Evolutionary conservation across 2,888 invertebrate species (phyloP).

Genomic region (Corbicula japonica): DNA sequence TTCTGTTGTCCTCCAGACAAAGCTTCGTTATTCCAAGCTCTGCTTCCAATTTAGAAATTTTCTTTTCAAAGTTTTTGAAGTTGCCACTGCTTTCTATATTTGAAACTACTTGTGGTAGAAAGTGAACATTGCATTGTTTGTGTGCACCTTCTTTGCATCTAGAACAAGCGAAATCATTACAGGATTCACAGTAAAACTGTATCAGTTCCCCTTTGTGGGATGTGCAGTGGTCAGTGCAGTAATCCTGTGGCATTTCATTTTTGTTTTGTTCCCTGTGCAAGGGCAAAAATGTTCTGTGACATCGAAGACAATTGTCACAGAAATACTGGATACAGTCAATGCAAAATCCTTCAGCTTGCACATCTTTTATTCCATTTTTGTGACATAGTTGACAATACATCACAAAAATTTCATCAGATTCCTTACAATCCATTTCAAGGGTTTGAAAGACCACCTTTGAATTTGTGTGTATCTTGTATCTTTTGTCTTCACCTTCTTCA

Average conservation of each 20-base stretch:
- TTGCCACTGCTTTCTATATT: neutral
- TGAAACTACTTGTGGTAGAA: neutral
- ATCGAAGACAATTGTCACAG: neutral
- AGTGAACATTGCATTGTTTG: neutral
- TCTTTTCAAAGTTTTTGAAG: neutral
- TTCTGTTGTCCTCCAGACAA: too few species aligned
- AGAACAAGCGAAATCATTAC: neutral
- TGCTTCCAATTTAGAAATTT: too few species aligned
- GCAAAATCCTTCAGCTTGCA: neutral
- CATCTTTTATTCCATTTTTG: neutral
- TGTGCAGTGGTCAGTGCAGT: neutral
- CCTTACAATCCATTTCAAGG: neutral
- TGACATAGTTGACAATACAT: neutral
- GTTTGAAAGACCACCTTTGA: too few species aligned
- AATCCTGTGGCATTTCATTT: constrained; percentile 7
- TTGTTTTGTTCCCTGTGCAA: neutral
- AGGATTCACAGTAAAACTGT: neutral
- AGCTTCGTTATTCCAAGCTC: too few species aligned
- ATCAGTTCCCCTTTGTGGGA: neutral
- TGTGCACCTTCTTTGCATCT: neutral
- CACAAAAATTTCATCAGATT: neutral
- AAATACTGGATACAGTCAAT: neutral
- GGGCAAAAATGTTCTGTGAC: neutral
- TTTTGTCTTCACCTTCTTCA: too few species aligned
- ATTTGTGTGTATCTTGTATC: too few species aligned